These are phyloP conservation scores for Prionailurus viverrinus DNA, from an alignment of 2,113 vertebrate genomes.

Conservation along the genomic window DNA sequence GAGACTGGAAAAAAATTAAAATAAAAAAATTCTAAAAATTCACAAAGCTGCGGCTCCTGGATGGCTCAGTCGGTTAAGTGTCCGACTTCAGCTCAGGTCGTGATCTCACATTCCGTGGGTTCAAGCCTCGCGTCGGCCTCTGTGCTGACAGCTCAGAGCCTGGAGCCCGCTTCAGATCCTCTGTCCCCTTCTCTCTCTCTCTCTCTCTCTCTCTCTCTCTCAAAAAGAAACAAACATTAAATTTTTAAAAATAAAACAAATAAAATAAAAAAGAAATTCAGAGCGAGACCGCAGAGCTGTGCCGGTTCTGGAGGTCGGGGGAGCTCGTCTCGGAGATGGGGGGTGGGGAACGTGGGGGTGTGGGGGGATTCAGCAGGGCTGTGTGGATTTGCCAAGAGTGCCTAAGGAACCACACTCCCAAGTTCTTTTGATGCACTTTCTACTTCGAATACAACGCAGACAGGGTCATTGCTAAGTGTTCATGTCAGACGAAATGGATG, in stretches of 20 bases:
- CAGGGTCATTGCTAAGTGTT: background rate
- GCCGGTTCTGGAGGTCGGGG: background rate
- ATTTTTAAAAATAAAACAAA: too few relatives aligned
- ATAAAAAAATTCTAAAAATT: background rate
- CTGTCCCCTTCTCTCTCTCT: too few relatives aligned
- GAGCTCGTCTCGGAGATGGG: background rate
- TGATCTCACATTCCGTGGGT: too few relatives aligned
- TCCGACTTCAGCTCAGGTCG: too few relatives aligned
- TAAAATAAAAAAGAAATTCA: background rate
- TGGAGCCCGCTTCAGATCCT: too few relatives aligned
- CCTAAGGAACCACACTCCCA: background rate
- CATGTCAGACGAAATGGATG: background rate
- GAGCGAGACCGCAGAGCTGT: background rate
- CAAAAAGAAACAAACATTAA: too few relatives aligned
- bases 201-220: too few relatives aligned
- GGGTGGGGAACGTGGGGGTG: background rate
- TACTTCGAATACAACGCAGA: background rate
- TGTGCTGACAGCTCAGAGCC: too few relatives aligned
- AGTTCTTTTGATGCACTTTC: background rate
- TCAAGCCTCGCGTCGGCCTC: too few relatives aligned
- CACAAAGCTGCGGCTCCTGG: background rate
- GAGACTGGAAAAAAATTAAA: background rate
- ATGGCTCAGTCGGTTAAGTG: too few relatives aligned
- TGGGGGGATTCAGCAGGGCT: background rate
- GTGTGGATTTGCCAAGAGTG: fast-evolving